Conservation (phyloP, 1,140 invertebrate genomes). For the Tribolium castaneum region DNA sequence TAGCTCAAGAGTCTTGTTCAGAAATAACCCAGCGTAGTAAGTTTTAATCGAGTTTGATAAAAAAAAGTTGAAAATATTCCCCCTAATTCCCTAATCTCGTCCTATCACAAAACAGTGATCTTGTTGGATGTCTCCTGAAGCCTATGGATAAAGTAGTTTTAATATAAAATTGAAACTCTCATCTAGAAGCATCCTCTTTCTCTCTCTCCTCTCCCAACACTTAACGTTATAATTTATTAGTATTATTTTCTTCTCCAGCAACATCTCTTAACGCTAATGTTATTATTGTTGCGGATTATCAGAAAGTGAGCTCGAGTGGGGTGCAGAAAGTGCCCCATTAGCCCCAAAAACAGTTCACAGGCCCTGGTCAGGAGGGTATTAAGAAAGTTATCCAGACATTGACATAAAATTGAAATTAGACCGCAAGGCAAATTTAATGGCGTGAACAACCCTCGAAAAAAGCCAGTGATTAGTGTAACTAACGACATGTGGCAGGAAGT, state of each 20-base stretch:
- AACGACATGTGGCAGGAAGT: conserved; percentile 9
- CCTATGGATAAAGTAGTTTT: conserved; percentile 6
- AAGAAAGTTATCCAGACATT: conserved; percentile 14
- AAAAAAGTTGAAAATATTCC: conserved; percentile 2
- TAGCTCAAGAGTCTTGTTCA: too few species aligned
- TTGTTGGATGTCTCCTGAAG: neutral
- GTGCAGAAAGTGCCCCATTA: conserved; percentile 19
- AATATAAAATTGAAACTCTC: conserved; percentile 2
- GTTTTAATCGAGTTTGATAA: neutral
- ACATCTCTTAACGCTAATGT: neutral
- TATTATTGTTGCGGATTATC: conserved; percentile 22
- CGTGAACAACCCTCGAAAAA: neutral
- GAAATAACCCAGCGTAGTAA: neutral
- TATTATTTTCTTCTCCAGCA: neutral
- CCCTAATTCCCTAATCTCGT: neutral
- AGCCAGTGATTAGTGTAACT: neutral
- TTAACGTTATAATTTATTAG: neutral
- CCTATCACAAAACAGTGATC: conserved; percentile 1
- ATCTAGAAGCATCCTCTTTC: neutral
- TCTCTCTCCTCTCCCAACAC: neutral
- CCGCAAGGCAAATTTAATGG: neutral
- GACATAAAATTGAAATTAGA: conserved; percentile 23
- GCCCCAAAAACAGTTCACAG: conserved; percentile 7
- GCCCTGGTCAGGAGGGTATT: conserved; percentile 1
- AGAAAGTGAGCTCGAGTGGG: neutral